Percentiles rank a stretch among this genome's conserved stretches.
phyloP scores from a whole-genome alignment of 2,113 vertebrate genomes.

The Platanista minor region DNA sequence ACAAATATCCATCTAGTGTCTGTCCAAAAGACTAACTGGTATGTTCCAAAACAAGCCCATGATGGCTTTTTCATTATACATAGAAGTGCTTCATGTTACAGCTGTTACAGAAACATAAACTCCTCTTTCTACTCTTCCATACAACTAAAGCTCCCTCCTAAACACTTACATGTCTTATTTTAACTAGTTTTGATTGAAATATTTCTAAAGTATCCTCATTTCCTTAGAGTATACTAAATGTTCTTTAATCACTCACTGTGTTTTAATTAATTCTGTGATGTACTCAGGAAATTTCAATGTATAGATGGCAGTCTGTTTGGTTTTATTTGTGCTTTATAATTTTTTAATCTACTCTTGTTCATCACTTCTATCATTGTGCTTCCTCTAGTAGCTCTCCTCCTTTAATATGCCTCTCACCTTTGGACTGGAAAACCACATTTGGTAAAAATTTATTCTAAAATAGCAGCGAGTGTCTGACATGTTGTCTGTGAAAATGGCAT shows the following conservation, averaged over 20 bases:
- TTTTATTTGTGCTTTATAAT: neutral
- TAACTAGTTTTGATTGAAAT: constrained; percentile 31
- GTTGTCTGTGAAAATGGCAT: neutral
- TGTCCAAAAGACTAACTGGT: neutral
- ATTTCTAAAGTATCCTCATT: constrained; percentile 3
- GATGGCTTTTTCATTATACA: neutral
- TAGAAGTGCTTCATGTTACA: neutral
- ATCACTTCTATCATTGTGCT: neutral
- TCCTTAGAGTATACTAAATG: neutral
- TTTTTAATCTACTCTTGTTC: neutral
- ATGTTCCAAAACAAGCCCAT: neutral
- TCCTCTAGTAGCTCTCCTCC: neutral
- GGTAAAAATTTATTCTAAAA: neutral
- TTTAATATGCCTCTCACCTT: neutral
- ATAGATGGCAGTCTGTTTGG: neutral
- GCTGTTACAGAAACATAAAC: neutral
- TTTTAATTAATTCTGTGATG: neutral
- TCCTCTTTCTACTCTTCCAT: neutral
- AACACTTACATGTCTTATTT: neutral
- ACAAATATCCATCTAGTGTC: neutral
- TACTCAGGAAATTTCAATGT: neutral
- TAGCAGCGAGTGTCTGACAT: neutral
- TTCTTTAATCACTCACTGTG: neutral
- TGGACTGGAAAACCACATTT: neutral
- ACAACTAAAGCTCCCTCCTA: neutral